Conservation (phyloP, 2,113 vertebrate species). For the Eudyptes chrysolophus region DNA sequence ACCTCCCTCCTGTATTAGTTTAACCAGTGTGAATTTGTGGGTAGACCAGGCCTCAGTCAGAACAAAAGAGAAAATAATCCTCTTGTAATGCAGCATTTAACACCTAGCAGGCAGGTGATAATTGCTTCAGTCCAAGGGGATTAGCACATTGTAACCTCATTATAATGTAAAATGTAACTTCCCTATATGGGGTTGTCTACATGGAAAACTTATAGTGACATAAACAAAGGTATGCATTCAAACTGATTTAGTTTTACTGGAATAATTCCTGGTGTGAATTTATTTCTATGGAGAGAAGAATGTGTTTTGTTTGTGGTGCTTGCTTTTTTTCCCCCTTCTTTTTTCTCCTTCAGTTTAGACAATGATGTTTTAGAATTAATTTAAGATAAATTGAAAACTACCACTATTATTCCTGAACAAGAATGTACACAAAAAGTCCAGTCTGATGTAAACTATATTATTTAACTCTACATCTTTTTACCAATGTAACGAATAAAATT, state of each 20-base stretch:
- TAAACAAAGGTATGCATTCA: conserved; percentile 44
- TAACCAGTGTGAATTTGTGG: conserved; percentile 27
- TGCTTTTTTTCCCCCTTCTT: neutral
- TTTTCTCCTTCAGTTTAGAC: neutral
- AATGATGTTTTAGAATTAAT: neutral
- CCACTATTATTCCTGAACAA: neutral
- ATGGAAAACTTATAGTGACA: neutral
- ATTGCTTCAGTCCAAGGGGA: conserved; percentile 58
- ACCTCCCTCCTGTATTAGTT: conserved; percentile 32
- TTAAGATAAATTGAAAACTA: neutral
- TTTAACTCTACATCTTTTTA: neutral
- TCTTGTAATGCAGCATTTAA: conserved; percentile 58
- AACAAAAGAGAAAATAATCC: conserved; percentile 66
- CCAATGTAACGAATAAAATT: neutral
- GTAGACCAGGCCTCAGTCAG: conserved; percentile 23
- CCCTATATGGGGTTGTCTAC: conserved; percentile 32
- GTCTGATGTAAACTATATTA: neutral
- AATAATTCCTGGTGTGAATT: conserved; percentile 1
- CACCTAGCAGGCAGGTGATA: conserved; percentile 65
- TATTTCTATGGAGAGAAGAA: neutral
- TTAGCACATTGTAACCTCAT: conserved; percentile 63
- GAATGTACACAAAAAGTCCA: neutral
- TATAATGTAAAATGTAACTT: conserved; percentile 56
- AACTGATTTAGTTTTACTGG: conserved; percentile 1
- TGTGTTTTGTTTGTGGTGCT: neutral